Evolutionary conservation across 92 coral and sea anemone genomes (phyloP).

Genomic region (Nematostella vectensis): DNA sequence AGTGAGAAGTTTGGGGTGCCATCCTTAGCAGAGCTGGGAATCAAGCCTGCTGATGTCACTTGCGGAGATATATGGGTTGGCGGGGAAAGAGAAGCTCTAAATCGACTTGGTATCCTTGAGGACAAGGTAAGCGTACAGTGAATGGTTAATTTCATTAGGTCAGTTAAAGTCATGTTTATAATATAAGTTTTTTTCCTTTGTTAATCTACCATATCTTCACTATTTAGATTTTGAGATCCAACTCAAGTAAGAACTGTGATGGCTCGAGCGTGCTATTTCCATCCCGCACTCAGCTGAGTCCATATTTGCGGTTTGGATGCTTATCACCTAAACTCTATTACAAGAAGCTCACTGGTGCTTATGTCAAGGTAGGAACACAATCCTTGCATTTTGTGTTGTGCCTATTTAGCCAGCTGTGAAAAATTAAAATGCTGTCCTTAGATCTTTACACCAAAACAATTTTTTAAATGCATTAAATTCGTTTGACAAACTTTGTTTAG

Average conservation of each 20-base stretch:
- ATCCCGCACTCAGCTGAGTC: slow-evolving; percentile 74
- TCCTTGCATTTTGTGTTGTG: too few relatives aligned
- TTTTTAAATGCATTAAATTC: too few relatives aligned
- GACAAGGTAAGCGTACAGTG: slow-evolving; percentile 44
- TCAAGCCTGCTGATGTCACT: slow-evolving; percentile 33
- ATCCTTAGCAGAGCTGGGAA: slow-evolving; percentile 57
- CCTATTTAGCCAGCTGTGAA: neutral
- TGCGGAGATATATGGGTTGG: slow-evolving; percentile 56
- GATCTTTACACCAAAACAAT: too few relatives aligned
- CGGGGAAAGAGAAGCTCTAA: slow-evolving; percentile 76
- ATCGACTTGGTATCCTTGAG: slow-evolving; percentile 47
- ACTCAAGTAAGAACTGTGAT: slow-evolving; percentile 4
- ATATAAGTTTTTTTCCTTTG: too few relatives aligned
- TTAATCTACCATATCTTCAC: too few relatives aligned
- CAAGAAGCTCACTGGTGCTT: slow-evolving; percentile 51
- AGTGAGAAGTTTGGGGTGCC: slow-evolving; percentile 60
- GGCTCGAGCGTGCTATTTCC: slow-evolving; percentile 26
- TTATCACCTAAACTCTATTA: slow-evolving; percentile 66
- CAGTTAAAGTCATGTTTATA: too few relatives aligned
- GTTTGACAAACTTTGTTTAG: too few relatives aligned
- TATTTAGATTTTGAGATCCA: slow-evolving; percentile 3
- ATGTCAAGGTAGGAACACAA: slow-evolving; percentile 54
- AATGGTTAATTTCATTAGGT: neutral
- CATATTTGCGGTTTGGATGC: slow-evolving; percentile 90
- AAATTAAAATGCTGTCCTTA: too few relatives aligned